Evolutionary conservation across 2,113 vertebrate genomes (phyloP), one percentile per base, ranked within the genome.

Genomic region (Maccullochella peelii): DNA sequence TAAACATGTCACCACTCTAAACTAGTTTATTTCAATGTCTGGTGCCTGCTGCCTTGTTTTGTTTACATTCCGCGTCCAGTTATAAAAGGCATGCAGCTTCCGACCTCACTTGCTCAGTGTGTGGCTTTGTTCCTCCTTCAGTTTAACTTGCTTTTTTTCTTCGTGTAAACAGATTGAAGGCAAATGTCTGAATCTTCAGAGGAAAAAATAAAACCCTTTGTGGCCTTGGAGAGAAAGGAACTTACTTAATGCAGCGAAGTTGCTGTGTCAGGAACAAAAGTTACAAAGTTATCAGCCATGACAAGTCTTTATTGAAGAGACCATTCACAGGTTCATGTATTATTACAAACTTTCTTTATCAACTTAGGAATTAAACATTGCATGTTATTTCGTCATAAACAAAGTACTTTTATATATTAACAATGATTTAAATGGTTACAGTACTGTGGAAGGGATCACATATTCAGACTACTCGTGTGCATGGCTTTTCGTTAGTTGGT

Each of bases 61-160:
- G 70, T 75, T 78, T 75, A 52, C 21, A 36, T 59, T 6, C 25
- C 30, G 0, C 0, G 5, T 44, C 71, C 66, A 40, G 20, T 81
- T 52, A 25, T 27, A 23, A 30, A 40, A 72, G 2, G 6, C 59
- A 23, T 7, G 11, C 47, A 10, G 50, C 66, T 69, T 57, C 62
- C 62, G 63, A 61, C 55, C 80, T 77, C 55, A 10, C 81, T 69
- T 21, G 15, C 67, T 33, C 61, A 61, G 63, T 36, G 80, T 77
- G 57, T 52, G 67, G 55, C 65, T 59, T 30, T 61, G 25, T 79
- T 77, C 55, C 38, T 68, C 50, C 57, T n/a, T 69, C 61, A 2
- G 21, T 71, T 66, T 50, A 68, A 73, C 63, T 70, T 62, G 11
- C 18, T 77, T 38, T 73, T 63, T 52, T 71, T 23, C 33, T 47